Evolutionary conservation across 2,888 invertebrate species (phyloP).

Genomic region (Heliconius cydno): DNA sequence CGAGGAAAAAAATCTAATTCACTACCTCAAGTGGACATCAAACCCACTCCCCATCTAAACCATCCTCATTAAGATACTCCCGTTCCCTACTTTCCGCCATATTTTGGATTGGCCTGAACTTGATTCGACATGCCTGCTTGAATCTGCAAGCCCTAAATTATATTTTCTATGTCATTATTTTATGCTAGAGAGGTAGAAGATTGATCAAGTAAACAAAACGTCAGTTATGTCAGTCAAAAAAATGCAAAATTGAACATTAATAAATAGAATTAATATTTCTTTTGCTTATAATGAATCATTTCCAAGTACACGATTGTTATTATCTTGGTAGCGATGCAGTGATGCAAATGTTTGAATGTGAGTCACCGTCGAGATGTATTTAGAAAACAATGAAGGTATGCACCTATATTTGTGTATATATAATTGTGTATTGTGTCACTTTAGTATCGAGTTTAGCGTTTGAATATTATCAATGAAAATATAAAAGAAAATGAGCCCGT

Average conservation of each 20-base stretch:
- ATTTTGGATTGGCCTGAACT: too few species aligned
- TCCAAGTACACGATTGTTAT: conserved; percentile 29
- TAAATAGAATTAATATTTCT: conserved; percentile 46
- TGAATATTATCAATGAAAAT: not conserved
- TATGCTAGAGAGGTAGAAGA: not conserved
- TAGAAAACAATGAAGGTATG: conserved; percentile 39
- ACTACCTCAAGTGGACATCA: too few species aligned
- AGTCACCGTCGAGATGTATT: conserved; percentile 34
- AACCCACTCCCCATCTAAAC: too few species aligned
- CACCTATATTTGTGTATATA: not conserved
- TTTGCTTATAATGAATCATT: conserved; percentile 13
- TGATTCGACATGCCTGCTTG: too few species aligned
- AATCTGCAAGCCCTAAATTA: too few species aligned
- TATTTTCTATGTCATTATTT: not conserved
- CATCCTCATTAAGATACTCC: too few species aligned
- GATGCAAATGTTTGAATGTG: conserved; percentile 35
- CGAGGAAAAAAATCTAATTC: too few species aligned
- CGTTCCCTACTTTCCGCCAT: too few species aligned
- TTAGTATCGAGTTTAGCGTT: not conserved
- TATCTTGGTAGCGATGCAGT: conserved; percentile 26
- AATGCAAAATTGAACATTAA: conserved; percentile 53
- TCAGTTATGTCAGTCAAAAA: not conserved
- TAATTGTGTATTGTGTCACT: conserved; percentile 2
- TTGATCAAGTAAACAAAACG: not conserved
- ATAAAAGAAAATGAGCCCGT: not conserved